A percentile compares a stretch with the other conserved stretches of the same genome.
Evolutionary conservation across 2,888 invertebrate genomes (phyloP).

Genomic region (Teinopalpus imperialis): DNA sequence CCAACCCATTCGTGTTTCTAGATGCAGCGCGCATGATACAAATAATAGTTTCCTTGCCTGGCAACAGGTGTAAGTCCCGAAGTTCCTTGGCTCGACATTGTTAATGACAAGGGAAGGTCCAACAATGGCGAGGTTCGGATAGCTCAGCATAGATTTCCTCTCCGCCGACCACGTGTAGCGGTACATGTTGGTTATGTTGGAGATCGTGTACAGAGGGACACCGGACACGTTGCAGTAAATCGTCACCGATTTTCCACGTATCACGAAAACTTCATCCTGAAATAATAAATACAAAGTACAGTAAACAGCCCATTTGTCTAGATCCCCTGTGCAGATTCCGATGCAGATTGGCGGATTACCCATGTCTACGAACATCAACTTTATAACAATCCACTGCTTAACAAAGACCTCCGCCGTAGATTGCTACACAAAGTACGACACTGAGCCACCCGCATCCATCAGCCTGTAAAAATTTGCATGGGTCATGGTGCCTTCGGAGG

Average conservation of each 20-base stretch:
- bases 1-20: no score
- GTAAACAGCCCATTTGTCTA: no score
- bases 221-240: constrained; percentile 36
- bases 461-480: no score
- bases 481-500: no score
- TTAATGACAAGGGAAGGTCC: constrained; percentile 35
- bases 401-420: no score
- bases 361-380: no score
- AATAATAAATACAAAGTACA: constrained; percentile 26
- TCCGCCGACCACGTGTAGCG: constrained; percentile 39
- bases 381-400: no score
- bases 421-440: no score
- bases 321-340: no score
- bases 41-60: constrained; percentile 38
- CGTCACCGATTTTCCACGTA: constrained; percentile 41
- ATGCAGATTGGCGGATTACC: no score
- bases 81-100: constrained; percentile 37
- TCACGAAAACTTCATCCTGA: constrained; percentile 45
- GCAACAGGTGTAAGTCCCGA: constrained; percentile 46
- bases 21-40: no score
- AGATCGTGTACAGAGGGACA: constrained; percentile 2
- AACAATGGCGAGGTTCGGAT: constrained; percentile 39
- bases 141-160: constrained; percentile 35
- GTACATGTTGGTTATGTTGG: constrained; percentile 12
- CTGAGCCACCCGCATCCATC: no score